Conservation (phyloP, 2,797 vertebrate species). For the Malurus leucopterus region DNA sequence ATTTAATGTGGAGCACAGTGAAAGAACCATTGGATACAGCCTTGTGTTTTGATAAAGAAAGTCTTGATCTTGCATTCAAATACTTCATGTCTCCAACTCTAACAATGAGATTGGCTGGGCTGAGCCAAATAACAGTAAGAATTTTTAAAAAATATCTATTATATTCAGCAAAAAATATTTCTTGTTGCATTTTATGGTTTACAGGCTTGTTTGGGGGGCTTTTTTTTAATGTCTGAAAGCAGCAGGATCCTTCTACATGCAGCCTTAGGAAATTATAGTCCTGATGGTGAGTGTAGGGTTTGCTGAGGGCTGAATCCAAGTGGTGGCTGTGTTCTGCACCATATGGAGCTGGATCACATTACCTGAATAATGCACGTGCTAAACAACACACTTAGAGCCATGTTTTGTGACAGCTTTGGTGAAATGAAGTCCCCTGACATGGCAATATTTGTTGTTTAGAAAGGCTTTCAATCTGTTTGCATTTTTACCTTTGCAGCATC, state of each 20-base stretch:
- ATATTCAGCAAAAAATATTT: neutral
- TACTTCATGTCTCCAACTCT: conserved; percentile 99
- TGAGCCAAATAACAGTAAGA: conserved; percentile 97
- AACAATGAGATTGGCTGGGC: conserved; percentile 96
- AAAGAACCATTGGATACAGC: conserved; percentile 97
- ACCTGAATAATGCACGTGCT: neutral
- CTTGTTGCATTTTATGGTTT: neutral
- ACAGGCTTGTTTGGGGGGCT: neutral
- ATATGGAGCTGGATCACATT: neutral
- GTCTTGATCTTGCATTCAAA: conserved; percentile 96
- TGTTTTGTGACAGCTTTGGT: neutral
- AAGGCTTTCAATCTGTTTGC: neutral
- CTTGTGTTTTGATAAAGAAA: conserved; percentile 97
- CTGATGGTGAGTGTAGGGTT: neutral
- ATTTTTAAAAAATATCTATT: neutral
- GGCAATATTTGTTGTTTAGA: neutral
- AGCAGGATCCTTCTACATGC: neutral
- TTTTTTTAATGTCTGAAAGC: neutral
- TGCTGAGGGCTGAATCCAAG: neutral
- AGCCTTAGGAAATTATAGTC: neutral
- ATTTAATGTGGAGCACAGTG: conserved; percentile 99
- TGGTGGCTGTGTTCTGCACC: neutral
- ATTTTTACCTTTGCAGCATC: neutral
- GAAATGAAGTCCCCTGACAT: neutral
- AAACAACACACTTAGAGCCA: neutral